These are phyloP conservation scores for Rutpela maculata DNA, from an alignment of 2,888 invertebrate genomes.

Conservation along the genomic window DNA sequence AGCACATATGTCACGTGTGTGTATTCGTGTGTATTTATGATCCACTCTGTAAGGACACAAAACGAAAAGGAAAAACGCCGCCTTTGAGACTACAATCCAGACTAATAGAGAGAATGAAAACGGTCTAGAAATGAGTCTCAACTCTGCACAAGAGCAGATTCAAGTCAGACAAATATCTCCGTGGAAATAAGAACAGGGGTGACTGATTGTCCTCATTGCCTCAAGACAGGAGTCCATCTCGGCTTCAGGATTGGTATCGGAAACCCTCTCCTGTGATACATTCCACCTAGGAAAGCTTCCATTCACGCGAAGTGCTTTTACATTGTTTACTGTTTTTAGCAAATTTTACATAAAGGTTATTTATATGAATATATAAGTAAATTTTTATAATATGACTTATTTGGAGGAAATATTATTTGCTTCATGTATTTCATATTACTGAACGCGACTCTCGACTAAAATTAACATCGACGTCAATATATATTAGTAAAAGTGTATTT, in stretches of 20 bases:
- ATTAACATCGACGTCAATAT: too few species aligned
- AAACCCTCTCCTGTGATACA: constrained; percentile 45
- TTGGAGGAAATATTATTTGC: too few species aligned
- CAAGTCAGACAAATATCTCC: constrained; percentile 69
- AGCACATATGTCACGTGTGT: background rate
- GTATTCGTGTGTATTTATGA: background rate
- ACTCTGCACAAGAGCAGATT: constrained; percentile 67
- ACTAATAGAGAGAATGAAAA: constrained; percentile 66
- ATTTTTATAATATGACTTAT: too few species aligned
- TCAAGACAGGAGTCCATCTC: constrained; percentile 71
- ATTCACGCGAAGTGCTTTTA: background rate
- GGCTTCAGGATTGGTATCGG: constrained; percentile 66
- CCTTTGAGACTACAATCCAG: constrained; percentile 63
- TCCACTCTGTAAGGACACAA: background rate
- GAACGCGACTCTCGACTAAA: too few species aligned
- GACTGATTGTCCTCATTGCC: constrained; percentile 74
- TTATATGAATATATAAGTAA: too few species aligned
- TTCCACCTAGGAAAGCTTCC: constrained; percentile 64
- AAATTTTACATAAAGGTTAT: too few species aligned
- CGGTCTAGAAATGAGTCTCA: constrained; percentile 67
- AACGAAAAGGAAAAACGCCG: constrained; percentile 48
- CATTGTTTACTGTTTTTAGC: too few species aligned
- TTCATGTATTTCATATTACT: too few species aligned
- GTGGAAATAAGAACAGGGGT: constrained; percentile 71
- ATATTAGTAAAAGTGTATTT: too few species aligned